Percentiles rank a stretch among this genome's conserved stretches.
These are phyloP conservation scores for Leptoteleia sp. DNA, from an alignment of 1,140 invertebrate species.

Conservation along the genomic window DNA sequence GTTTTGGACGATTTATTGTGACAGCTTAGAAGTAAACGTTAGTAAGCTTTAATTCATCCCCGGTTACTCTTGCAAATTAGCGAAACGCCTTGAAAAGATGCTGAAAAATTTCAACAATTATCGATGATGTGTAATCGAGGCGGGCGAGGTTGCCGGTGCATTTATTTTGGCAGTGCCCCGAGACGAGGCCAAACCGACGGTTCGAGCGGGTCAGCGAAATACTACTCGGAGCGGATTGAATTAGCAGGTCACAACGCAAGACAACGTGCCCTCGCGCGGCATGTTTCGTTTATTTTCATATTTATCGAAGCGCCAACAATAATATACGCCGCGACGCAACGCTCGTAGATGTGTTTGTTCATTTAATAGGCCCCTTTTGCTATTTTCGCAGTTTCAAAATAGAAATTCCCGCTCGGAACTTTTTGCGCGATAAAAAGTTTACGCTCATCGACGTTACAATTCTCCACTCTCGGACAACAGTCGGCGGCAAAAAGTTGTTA, in stretches of 20 bases:
- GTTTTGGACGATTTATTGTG: slow-evolving; percentile 17
- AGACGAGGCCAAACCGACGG: neutral
- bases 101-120: slow-evolving; percentile 7
- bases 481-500: slow-evolving; percentile 5
- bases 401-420: slow-evolving; percentile 18
- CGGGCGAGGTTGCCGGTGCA: slow-evolving; percentile 6
- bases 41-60: slow-evolving; percentile 1
- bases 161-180: slow-evolving; percentile 39
- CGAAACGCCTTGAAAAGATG: slow-evolving; percentile 2
- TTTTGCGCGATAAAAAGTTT: slow-evolving; percentile 4
- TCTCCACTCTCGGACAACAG: neutral
- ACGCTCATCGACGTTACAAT: neutral
- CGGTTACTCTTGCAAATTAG: neutral
- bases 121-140: neutral
- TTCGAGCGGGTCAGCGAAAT: slow-evolving; percentile 20
- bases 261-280: slow-evolving; percentile 7
- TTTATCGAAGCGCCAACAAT: slow-evolving; percentile 65
- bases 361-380: slow-evolving; percentile 31
- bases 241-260: slow-evolving; percentile 14
- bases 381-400: slow-evolving; percentile 22
- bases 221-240: slow-evolving; percentile 13
- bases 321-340: slow-evolving; percentile 62
- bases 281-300: slow-evolving; percentile 71
- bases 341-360: slow-evolving; percentile 28
- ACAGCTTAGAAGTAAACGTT: neutral